Evolutionary conservation across 2,797 vertebrate genomes (phyloP).

Genomic region (Pantherophis alleghaniensis): DNA sequence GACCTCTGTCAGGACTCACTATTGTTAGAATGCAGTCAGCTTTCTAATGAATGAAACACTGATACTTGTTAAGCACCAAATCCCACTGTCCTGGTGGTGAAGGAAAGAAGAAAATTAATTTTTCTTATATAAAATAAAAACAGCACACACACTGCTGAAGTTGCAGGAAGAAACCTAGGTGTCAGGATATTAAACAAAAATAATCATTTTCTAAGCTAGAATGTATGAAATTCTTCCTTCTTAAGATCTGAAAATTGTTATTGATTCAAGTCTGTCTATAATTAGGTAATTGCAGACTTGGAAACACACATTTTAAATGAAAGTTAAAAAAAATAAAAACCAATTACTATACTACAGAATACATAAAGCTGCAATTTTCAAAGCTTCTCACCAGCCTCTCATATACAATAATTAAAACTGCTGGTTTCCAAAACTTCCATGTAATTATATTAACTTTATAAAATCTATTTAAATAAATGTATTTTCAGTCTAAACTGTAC

Average conservation of each 20-base stretch:
- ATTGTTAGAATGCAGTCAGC: neutral
- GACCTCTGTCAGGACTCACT: neutral
- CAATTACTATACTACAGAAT: constrained; percentile 12
- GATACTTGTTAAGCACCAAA: neutral
- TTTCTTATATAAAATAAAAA: constrained; percentile 13
- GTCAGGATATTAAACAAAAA: constrained; percentile 22
- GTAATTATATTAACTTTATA: constrained; percentile 25
- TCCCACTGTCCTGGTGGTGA: neutral
- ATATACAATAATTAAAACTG: constrained; percentile 31
- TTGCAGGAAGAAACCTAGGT: neutral
- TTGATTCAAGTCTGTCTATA: constrained; percentile 32
- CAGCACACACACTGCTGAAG: neutral
- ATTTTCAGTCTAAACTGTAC: neutral
- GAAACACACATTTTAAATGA: constrained; percentile 10
- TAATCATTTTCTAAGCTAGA: constrained; percentile 1
- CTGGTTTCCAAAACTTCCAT: neutral
- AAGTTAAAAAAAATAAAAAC: constrained; percentile 18
- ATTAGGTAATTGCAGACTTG: constrained; percentile 25
- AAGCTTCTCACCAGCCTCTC: neutral
- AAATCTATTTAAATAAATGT: constrained; percentile 1
- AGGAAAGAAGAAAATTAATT: neutral
- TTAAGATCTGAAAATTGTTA: neutral
- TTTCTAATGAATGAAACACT: neutral
- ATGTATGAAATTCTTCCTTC: constrained; percentile 13
- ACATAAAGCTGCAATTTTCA: constrained; percentile 33